Evolutionary conservation across 2,797 vertebrate genomes (phyloP), one percentile per base, ranked within the genome.

Genomic region (Sebastes vulpes): DNA sequence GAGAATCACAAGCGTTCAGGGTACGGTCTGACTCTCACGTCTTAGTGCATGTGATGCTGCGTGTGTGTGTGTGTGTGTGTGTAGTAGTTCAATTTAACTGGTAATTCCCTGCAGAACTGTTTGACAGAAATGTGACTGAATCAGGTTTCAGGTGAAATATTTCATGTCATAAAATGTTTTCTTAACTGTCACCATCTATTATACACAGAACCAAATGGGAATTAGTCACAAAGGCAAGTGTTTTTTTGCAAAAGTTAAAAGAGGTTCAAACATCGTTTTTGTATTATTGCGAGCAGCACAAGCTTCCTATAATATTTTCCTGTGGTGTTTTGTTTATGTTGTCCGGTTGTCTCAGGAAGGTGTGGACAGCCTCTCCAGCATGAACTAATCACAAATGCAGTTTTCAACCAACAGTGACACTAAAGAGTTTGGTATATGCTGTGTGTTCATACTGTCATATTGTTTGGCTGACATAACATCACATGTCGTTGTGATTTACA

Each of bases 131-230:
- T 48, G 18, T 56, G 72, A 75, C 56, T 63, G 65, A 80, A 65
- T 72, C 46, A 60, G 46, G 75, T 69, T 72, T 57, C 54, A 61
- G 50, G 21, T 46, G 54, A 77, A 71, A 77, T 53, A 26, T 77
- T 72, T 69, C 10, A 58, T 18, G 20, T 12, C 7, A 5, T 18
- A 3, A 16, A 29, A 9, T 35, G 14, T 74, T 54, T 70, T 67
- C 20, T 32, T 29, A 6, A 58, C 28, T 20, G 59, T 38, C 46
- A 7, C n/a, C 6, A 8, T 5, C 48, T 60, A 18, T 58, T 72
- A 11, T 31, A 46, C 11, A 3, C 29, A 23, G 25, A 63, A 25
- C 25, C 50, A 38, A 8, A 12, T 38, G 56, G 46, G 65, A 61
- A 11, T 25, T 31, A 0, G 12, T 61, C 31, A 20, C 4, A 42